phyloP scores from a whole-genome alignment of 2,113 vertebrate species.

The Octodon degus region DNA sequence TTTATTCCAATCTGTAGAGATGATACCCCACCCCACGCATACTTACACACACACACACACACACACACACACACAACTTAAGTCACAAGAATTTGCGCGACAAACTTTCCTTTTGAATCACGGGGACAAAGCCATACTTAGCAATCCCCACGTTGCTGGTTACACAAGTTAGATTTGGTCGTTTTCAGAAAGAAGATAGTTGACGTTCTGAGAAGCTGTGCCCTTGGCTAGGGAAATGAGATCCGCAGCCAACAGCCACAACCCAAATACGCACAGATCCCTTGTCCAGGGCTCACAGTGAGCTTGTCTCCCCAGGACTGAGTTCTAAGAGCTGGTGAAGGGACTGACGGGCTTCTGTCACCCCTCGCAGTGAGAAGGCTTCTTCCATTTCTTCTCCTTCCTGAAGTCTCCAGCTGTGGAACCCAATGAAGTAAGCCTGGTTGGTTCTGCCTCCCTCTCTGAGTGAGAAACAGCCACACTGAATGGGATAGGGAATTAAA shows the following conservation, averaged over 20 bases:
- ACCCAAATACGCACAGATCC: background rate
- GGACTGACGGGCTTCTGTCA: background rate
- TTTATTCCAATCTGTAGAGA: constrained; percentile 72
- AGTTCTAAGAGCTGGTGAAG: background rate
- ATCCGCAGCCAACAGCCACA: background rate
- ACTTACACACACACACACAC: background rate
- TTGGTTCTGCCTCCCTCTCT: background rate
- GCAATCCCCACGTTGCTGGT: constrained; percentile 39
- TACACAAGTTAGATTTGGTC: constrained; percentile 71
- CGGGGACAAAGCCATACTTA: constrained; percentile 43
- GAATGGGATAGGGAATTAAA: background rate
- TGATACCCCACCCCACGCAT: background rate
- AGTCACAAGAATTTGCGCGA: constrained; percentile 17
- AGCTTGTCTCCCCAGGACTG: background rate
- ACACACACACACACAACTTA: background rate
- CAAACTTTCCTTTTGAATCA: constrained; percentile 51
- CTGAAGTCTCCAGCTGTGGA: background rate
- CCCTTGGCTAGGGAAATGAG: constrained; percentile 35
- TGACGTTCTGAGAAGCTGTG: constrained; percentile 44
- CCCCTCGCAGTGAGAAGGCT: background rate
- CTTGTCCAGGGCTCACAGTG: background rate
- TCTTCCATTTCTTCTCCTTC: background rate
- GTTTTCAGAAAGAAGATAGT: constrained; percentile 67
- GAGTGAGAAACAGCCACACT: background rate
- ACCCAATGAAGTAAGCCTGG: background rate